Percentiles rank a stretch among this genome's conserved stretches.
These are phyloP conservation scores for Eleginops maclovinus DNA, from an alignment of 2,113 vertebrate species.

Conservation along the genomic window DNA sequence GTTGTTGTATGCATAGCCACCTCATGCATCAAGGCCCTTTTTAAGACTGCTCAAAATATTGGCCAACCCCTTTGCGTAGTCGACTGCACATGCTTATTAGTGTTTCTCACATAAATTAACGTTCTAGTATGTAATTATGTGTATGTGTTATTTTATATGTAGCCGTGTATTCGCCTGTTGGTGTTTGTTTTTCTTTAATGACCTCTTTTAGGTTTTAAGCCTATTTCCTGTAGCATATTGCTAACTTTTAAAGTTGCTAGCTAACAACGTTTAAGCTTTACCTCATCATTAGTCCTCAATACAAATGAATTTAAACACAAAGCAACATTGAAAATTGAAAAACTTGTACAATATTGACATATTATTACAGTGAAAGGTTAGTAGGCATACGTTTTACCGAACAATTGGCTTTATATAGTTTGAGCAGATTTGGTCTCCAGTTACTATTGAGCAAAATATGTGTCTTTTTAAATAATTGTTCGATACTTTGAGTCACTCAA, in stretches of 20 bases:
- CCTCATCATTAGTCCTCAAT: not conserved
- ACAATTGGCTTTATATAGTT: not conserved
- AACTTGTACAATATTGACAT: not conserved
- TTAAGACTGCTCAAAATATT: no score
- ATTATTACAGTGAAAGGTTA: not conserved
- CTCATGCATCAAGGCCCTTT: no score
- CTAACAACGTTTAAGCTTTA: not conserved
- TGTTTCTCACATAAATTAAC: no score
- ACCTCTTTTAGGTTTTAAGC: no score
- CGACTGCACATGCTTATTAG: no score
- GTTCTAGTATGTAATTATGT: no score
- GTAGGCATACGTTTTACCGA: not conserved
- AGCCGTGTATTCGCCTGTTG: no score
- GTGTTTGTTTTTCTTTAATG: no score
- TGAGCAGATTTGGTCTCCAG: not conserved
- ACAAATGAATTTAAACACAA: not conserved
- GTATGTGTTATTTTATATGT: no score
- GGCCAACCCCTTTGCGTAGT: no score
- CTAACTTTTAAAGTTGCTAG: not conserved
- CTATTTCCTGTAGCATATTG: not conserved
- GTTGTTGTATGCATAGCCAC: no score
- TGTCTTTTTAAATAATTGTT: not conserved
- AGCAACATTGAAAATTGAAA: not conserved
- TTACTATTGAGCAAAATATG: not conserved
- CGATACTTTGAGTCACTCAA: not conserved